These are phyloP conservation scores for Drosophila funebris DNA, from an alignment of 1,140 invertebrate species.

Conservation along the genomic window DNA sequence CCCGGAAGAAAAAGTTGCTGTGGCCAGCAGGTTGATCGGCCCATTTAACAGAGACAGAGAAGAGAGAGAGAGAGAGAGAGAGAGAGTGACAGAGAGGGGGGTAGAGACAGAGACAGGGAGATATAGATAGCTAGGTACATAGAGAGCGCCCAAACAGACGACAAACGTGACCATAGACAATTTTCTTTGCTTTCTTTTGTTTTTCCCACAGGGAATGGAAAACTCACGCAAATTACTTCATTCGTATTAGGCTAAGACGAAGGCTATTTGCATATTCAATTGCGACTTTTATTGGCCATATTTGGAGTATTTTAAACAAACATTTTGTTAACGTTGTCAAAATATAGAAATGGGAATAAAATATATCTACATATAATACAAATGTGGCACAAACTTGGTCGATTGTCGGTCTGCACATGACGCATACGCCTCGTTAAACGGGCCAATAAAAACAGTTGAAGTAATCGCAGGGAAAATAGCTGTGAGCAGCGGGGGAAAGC, in stretches of 20 bases:
- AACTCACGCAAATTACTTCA: conserved; percentile 46
- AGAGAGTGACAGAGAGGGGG: not conserved
- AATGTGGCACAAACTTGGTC: conserved; percentile 14
- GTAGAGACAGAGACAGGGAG: not conserved
- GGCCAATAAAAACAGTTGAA: conserved; percentile 66
- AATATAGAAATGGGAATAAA: not conserved
- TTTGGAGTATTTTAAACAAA: conserved; percentile 39
- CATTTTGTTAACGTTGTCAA: conserved; percentile 4
- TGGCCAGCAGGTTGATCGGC: conserved; percentile 57
- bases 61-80: not conserved
- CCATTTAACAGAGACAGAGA: conserved; percentile 51
- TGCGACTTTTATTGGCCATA: conserved; percentile 61
- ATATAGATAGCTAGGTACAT: not conserved
- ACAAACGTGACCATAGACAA: conserved; percentile 76
- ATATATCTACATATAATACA: not conserved
- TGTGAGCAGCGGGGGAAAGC: conserved; percentile 5
- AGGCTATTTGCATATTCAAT: conserved; percentile 74
- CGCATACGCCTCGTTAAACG: conserved; percentile 68
- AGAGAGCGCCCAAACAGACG: not conserved
- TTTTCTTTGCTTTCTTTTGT: conserved; percentile 8
- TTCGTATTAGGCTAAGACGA: conserved; percentile 34
- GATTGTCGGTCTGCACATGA: conserved; percentile 58
- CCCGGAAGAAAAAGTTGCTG: conserved; percentile 45
- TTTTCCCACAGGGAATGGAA: conserved; percentile 7
- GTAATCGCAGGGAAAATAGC: conserved; percentile 64